phyloP scores from a whole-genome alignment of 2,113 vertebrate genomes.

The Barnardius zonarius region DNA sequence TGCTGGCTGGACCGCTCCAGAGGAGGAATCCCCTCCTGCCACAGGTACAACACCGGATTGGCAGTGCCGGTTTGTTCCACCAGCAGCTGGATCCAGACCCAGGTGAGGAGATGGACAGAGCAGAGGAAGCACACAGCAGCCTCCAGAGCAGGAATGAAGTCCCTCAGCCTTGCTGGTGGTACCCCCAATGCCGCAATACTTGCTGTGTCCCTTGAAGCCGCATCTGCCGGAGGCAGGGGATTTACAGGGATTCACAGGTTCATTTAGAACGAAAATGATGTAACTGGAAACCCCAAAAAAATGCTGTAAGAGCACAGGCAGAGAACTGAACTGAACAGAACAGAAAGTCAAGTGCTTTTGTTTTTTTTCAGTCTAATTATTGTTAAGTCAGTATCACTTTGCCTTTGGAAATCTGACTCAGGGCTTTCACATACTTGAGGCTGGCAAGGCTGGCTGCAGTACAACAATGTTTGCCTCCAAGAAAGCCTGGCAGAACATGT shows the following conservation, averaged over 20 bases:
- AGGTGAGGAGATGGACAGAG: background rate
- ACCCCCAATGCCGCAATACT: fast-evolving
- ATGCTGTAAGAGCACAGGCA: fast-evolving
- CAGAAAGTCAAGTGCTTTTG: background rate
- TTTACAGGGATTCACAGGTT: fast-evolving
- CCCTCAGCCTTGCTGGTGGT: no score
- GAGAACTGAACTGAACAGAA: background rate
- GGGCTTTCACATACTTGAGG: constrained; percentile 19
- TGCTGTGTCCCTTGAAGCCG: background rate
- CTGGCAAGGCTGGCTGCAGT: constrained; percentile 16
- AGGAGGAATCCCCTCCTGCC: background rate
- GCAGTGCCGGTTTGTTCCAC: no score
- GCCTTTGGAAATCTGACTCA: constrained; percentile 18
- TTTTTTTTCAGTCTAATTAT: background rate
- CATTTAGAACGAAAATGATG: background rate
- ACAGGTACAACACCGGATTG: background rate
- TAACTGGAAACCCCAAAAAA: background rate
- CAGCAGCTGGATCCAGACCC: fast-evolving
- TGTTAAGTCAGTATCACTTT: background rate
- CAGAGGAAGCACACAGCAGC: background rate
- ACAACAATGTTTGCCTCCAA: constrained; percentile 10
- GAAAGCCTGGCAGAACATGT: background rate
- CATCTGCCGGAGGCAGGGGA: background rate
- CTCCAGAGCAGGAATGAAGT: background rate
- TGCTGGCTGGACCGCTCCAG: background rate